Evolutionary conservation across 2,113 vertebrate genomes (phyloP).

Genomic region (Leptobrachium leishanense): DNA sequence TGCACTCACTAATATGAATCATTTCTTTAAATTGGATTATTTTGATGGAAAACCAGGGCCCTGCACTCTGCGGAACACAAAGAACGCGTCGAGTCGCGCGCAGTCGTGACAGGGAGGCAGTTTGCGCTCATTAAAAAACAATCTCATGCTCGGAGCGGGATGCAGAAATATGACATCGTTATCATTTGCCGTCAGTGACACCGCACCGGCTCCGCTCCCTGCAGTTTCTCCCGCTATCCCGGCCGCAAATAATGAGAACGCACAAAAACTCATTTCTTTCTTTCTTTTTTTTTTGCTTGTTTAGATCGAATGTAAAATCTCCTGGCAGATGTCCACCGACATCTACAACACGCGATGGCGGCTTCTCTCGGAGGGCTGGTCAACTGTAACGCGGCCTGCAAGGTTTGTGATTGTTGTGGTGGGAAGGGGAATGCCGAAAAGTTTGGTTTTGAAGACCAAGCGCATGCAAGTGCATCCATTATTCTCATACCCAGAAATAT

Average conservation of each 20-base stretch:
- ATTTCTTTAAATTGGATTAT: slow-evolving; percentile 72
- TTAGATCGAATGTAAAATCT: slow-evolving; percentile 22
- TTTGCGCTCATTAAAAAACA: slow-evolving; percentile 54
- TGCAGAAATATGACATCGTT: slow-evolving; percentile 49
- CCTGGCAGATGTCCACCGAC: not conserved
- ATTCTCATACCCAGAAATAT: too few relatives aligned
- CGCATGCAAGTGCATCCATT: too few relatives aligned
- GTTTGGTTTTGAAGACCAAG: too few relatives aligned
- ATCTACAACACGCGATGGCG: not conserved
- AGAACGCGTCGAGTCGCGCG: slow-evolving; percentile 55
- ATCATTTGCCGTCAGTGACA: slow-evolving; percentile 10
- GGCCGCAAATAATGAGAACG: accelerated
- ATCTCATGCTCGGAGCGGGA: slow-evolving; percentile 45
- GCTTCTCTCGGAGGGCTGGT: too few relatives aligned
- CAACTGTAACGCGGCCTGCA: too few relatives aligned
- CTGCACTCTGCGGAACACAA: slow-evolving; percentile 48
- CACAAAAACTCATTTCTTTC: not conserved
- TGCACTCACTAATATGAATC: slow-evolving; percentile 69
- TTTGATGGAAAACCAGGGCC: slow-evolving; percentile 64
- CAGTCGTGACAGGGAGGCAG: slow-evolving; percentile 54
- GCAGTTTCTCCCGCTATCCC: not conserved
- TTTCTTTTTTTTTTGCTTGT: slow-evolving; percentile 12
- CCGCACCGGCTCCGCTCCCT: not conserved
- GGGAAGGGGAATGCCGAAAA: too few relatives aligned
- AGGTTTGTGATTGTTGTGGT: too few relatives aligned